Percentiles rank a stretch among this genome's conserved stretches.
Conservation (phyloP, 2,888 invertebrate genomes). For the Drosophila melanocephala region DNA sequence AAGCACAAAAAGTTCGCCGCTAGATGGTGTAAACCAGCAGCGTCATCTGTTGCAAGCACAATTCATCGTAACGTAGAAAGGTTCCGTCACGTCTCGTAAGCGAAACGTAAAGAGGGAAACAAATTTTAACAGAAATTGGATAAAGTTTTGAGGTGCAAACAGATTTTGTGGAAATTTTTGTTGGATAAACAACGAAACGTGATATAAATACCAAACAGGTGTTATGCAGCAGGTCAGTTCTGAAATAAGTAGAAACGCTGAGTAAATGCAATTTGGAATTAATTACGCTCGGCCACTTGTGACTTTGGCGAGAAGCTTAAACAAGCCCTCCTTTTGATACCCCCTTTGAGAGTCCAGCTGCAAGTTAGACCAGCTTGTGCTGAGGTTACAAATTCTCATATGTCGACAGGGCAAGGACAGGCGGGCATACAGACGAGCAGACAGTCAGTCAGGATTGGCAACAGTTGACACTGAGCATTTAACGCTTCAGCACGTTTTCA, state of each 20-base stretch:
- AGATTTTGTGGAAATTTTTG: constrained; percentile 41
- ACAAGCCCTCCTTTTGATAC: not conserved
- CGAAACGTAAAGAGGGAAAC: constrained; percentile 3
- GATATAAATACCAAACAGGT: constrained; percentile 29
- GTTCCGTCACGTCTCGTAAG: not conserved
- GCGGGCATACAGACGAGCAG: constrained; percentile 4
- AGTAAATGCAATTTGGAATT: constrained; percentile 76
- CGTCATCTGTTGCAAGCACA: not conserved
- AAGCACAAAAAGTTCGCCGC: constrained; percentile 5
- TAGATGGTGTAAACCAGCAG: constrained; percentile 22
- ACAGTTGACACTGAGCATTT: constrained; percentile 86
- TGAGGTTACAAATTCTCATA: constrained; percentile 83
- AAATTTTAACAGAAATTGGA: constrained; percentile 12
- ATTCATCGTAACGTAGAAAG: not conserved
- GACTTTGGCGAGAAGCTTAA: constrained; percentile 42
- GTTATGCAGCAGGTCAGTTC: constrained; percentile 43
- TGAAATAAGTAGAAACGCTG: constrained; percentile 1
- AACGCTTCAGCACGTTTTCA: constrained; percentile 86
- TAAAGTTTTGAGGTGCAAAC: constrained; percentile 10
- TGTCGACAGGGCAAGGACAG: constrained; percentile 59
- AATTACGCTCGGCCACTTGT: constrained; percentile 65
- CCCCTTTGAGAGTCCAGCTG: constrained; percentile 6
- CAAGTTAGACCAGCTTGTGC: constrained; percentile 81
- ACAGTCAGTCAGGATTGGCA: constrained; percentile 75
- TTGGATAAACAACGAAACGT: constrained; percentile 29